phyloP scores from a whole-genome alignment of 1,140 invertebrate genomes.

The Panulirus ornatus region DNA sequence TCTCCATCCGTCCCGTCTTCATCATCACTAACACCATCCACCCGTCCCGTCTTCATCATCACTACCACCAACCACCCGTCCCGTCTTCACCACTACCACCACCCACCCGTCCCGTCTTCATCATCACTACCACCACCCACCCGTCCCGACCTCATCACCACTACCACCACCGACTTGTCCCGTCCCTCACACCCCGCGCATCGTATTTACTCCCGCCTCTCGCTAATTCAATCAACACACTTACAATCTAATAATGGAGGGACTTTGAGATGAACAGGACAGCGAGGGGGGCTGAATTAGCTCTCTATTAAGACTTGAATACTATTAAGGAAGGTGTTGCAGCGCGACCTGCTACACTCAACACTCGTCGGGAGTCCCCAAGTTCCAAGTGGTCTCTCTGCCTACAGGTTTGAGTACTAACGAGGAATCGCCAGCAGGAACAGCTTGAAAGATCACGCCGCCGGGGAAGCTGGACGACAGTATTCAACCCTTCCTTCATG shows the following conservation, averaged over 20 bases:
- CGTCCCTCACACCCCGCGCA: neutral
- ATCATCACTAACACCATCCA: too few relatives aligned
- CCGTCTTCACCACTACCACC: too few relatives aligned
- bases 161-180: neutral
- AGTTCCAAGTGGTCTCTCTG: too few relatives aligned
- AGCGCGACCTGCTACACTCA: neutral
- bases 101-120: neutral
- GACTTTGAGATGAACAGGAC: neutral
- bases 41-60: too few relatives aligned
- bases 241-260: neutral
- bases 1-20: too few relatives aligned
- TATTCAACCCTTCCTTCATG: neutral
- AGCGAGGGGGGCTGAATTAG: neutral
- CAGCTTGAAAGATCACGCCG: neutral
- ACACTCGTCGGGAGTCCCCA: too few relatives aligned
- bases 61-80: too few relatives aligned
- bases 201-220: neutral
- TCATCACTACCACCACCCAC: neutral
- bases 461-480: neutral
- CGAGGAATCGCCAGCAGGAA: too few relatives aligned
- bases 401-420: too few relatives aligned
- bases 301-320: neutral
- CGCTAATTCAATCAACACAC: neutral
- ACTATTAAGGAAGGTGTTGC: neutral
- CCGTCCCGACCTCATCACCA: neutral